Percentiles rank a stretch among this genome's conserved stretches.
phyloP scores from a whole-genome alignment of 2,797 vertebrate genomes.

The Miichthys miiuy region DNA sequence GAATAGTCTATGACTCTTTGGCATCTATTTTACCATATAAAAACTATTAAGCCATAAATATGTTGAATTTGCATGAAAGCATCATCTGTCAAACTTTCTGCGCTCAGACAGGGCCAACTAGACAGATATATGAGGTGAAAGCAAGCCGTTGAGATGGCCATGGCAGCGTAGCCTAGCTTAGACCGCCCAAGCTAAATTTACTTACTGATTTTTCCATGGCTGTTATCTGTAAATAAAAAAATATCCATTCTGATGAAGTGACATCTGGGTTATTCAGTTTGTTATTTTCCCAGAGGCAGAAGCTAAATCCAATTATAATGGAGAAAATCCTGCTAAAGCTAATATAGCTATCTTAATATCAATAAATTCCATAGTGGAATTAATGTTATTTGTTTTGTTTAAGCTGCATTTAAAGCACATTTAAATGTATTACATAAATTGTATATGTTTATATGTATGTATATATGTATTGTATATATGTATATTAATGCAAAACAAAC shows the following conservation, averaged over 20 bases:
- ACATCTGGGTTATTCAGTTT: not conserved
- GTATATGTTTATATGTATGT: no score
- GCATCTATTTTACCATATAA: no score
- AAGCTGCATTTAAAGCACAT: no score
- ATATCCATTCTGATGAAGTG: not conserved
- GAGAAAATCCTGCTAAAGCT: no score
- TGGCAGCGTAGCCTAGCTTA: not conserved
- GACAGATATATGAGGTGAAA: not conserved
- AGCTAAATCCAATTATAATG: not conserved
- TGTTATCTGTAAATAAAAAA: not conserved
- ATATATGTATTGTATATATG: no score
- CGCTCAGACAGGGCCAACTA: not conserved
- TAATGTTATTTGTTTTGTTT: no score
- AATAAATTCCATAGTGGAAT: no score
- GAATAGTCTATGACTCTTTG: no score
- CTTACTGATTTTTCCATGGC: not conserved
- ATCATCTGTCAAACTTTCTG: not conserved
- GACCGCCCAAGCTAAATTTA: not conserved
- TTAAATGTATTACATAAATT: no score
- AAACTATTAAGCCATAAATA: not conserved
- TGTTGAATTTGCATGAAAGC: not conserved
- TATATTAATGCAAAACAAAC: not conserved
- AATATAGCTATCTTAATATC: no score
- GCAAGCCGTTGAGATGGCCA: not conserved
- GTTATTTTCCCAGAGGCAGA: not conserved